A percentile compares a stretch with the other conserved stretches of the same genome.
phyloP scores from a whole-genome alignment of 2,797 vertebrate genomes.

The Tenualosa thibaudeaui region DNA sequence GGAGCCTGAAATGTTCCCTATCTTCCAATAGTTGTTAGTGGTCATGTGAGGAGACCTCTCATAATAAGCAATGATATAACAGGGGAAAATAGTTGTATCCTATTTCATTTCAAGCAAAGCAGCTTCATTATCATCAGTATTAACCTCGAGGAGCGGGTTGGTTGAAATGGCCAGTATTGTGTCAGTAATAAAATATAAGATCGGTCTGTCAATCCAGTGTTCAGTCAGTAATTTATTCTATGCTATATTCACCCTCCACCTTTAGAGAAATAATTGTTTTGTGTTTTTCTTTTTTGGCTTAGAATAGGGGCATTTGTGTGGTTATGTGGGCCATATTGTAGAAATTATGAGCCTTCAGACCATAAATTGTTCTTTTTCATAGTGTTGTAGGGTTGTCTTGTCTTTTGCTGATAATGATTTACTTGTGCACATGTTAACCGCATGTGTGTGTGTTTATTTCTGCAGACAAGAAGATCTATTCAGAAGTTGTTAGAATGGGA shows the following conservation, averaged over 20 bases:
- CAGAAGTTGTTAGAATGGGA: slow-evolving; percentile 99
- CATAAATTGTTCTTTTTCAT: slow-evolving; percentile 67
- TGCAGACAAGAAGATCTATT: slow-evolving; percentile 95
- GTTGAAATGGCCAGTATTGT: no score
- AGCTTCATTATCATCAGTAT: no score
- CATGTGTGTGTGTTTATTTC: slow-evolving; percentile 39
- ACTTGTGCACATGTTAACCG: not conserved
- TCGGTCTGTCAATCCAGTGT: no score
- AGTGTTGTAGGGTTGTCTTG: slow-evolving; percentile 43
- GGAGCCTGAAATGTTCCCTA: no score
- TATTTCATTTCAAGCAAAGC: no score
- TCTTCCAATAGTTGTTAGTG: no score
- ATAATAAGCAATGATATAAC: no score
- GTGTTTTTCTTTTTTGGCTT: not conserved
- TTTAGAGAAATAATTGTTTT: not conserved
- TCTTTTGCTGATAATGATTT: slow-evolving; percentile 58
- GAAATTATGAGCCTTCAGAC: slow-evolving; percentile 72
- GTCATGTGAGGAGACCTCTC: no score
- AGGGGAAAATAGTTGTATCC: no score
- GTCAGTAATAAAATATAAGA: no score
- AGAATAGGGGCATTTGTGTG: not conserved
- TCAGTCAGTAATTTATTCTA: no score
- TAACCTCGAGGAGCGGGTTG: no score
- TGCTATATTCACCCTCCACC: not conserved
- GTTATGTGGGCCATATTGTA: slow-evolving; percentile 67